Conservation (phyloP, 2,888 invertebrate genomes). For the Melanostoma scalare region DNA sequence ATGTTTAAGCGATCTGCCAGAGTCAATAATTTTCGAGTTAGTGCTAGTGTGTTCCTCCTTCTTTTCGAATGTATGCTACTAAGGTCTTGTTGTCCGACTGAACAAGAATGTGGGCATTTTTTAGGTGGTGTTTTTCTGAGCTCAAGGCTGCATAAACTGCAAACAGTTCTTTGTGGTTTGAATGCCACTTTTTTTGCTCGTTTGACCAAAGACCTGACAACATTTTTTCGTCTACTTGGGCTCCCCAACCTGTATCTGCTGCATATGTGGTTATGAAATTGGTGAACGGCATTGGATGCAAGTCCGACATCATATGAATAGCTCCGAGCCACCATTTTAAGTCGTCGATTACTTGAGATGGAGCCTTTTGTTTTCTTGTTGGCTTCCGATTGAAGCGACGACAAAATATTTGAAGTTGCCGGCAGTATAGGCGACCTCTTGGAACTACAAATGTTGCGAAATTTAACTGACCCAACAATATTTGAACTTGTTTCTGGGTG, state of each 20-base stretch:
- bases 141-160: slow-evolving; percentile 26
- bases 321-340: slow-evolving; percentile 31
- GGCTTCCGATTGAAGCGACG: slow-evolving; percentile 3
- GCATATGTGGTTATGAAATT: slow-evolving; percentile 42
- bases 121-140: slow-evolving; percentile 6
- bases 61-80: slow-evolving; percentile 30
- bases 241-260: slow-evolving; percentile 33
- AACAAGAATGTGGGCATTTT: slow-evolving; percentile 33
- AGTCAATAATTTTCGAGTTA: slow-evolving; percentile 21
- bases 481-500: slow-evolving; percentile 2
- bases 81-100: slow-evolving; percentile 37
- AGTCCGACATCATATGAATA: too few relatives aligned
- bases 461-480: slow-evolving; percentile 4
- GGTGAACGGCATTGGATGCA: too few relatives aligned
- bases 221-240: slow-evolving; percentile 12
- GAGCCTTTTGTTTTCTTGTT: neutral
- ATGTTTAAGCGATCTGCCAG: slow-evolving; percentile 38
- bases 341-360: neutral
- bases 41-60: slow-evolving; percentile 20
- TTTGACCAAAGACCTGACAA: slow-evolving; percentile 2
- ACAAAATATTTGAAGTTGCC: slow-evolving; percentile 14
- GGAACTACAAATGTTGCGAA: slow-evolving; percentile 12
- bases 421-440: slow-evolving; percentile 8
- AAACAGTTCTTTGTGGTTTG: slow-evolving; percentile 32
- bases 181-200: slow-evolving; percentile 31